A percentile compares a stretch with the other conserved stretches of the same genome.
Conservation (phyloP, 2,888 invertebrate species). For the Drosophila mulleri region DNA sequence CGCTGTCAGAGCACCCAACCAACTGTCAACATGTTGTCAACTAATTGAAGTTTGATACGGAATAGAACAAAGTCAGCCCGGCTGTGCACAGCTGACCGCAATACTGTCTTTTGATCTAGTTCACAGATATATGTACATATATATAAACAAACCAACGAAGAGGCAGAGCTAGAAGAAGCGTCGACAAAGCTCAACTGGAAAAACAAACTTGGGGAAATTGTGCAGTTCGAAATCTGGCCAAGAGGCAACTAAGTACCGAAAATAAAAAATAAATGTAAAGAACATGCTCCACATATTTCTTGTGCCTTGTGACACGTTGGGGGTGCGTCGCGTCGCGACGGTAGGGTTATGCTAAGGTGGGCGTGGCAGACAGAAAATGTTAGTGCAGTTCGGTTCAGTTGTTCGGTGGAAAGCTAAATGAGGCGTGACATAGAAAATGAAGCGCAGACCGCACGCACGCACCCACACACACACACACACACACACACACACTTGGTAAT, state of each 20-base stretch:
- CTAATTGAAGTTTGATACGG: constrained; percentile 38
- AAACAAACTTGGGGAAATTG: constrained; percentile 37
- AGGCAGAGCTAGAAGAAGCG: background rate
- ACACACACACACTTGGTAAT: constrained; percentile 51
- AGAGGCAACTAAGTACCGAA: constrained; percentile 28
- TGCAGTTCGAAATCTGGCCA: constrained; percentile 54
- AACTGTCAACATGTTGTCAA: constrained; percentile 44
- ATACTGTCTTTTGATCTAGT: constrained; percentile 61
- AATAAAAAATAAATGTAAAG: constrained; percentile 20
- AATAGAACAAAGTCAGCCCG: constrained; percentile 11
- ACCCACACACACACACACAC: constrained; percentile 3
- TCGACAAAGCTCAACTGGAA: constrained; percentile 6
- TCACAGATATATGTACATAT: constrained; percentile 31
- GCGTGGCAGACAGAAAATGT: constrained; percentile 18
- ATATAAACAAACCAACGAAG: constrained; percentile 4
- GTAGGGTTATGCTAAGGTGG: background rate
- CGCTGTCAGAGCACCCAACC: constrained; percentile 12
- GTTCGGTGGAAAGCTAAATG: constrained; percentile 75
- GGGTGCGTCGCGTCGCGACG: background rate
- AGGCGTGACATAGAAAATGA: constrained; percentile 75
- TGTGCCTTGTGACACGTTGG: too few species aligned
- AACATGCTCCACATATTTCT: constrained; percentile 54
- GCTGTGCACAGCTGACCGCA: constrained; percentile 49
- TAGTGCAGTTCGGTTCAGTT: constrained; percentile 35
- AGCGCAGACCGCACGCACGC: constrained; percentile 36